Conservation (phyloP, 2,888 invertebrate genomes). For the Spilosoma lubricipeda region DNA sequence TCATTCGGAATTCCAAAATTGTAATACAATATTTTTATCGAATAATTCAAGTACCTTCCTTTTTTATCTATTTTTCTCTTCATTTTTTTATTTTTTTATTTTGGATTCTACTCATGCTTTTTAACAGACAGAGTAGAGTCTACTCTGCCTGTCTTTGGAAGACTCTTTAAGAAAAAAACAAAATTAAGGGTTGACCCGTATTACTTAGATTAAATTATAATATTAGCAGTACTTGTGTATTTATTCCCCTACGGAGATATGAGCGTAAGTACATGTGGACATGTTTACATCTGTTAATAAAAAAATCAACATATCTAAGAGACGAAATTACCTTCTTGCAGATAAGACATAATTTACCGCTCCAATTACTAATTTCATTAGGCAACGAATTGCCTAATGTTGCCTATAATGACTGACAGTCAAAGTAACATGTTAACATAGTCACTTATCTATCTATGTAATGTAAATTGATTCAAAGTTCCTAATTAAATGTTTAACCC, state of each 20-base stretch:
- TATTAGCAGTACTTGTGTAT: no score
- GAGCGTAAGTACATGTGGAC: neutral
- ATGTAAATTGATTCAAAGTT: constrained; percentile 48
- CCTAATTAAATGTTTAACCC: constrained; percentile 54
- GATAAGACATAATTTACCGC: neutral
- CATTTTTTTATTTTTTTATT: no score
- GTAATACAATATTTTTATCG: neutral
- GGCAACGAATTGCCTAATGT: constrained; percentile 2
- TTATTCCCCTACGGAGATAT: no score
- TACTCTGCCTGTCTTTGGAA: no score
- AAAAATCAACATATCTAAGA: neutral
- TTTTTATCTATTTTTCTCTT: no score
- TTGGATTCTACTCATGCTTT: no score
- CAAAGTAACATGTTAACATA: neutral
- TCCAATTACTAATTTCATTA: neutral
- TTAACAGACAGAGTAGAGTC: no score
- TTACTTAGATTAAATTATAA: no score
- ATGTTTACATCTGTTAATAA: neutral
- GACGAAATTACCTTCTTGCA: neutral
- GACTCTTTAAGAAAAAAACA: no score
- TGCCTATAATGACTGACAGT: neutral
- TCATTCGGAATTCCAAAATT: neutral
- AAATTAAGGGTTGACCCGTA: no score
- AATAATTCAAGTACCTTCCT: neutral
- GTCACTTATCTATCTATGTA: constrained; percentile 31